Conservation (phyloP, 2,797 vertebrate species). For the Limosa lapponica region DNA sequence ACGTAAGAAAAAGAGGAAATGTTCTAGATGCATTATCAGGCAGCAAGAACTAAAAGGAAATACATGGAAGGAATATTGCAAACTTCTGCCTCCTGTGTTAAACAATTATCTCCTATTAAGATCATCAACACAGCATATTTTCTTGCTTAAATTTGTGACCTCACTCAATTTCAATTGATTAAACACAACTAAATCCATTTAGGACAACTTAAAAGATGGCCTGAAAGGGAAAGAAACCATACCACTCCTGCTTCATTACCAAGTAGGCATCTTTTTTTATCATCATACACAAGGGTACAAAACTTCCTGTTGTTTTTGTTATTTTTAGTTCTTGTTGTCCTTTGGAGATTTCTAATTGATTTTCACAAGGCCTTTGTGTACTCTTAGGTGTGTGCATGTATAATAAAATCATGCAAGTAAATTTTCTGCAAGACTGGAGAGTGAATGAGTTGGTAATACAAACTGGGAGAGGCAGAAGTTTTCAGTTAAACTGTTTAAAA, state of each 20-base stretch:
- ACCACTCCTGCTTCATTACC: neutral
- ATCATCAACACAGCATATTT: neutral
- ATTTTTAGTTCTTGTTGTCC: neutral
- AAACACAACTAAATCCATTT: neutral
- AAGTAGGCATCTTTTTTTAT: neutral
- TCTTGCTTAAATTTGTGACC: neutral
- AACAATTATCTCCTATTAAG: neutral
- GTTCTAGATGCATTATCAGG: neutral
- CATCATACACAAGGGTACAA: neutral
- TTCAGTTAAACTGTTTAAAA: neutral
- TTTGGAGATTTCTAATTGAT: neutral
- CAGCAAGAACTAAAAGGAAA: neutral
- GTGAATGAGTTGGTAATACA: neutral
- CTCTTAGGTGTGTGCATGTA: neutral
- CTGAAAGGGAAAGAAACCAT: neutral
- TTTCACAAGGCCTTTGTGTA: neutral
- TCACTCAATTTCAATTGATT: constrained; percentile 15
- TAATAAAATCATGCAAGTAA: neutral
- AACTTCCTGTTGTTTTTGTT: neutral
- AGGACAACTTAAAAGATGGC: neutral
- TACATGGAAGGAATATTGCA: neutral
- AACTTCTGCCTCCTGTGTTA: neutral
- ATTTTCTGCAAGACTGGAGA: neutral
- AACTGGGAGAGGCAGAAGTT: neutral
- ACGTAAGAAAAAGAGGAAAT: neutral